Evolutionary conservation across 30 jellyfish, hydroid and myxozoan species (phyloP).

Genomic region (Mastigias papua): DNA sequence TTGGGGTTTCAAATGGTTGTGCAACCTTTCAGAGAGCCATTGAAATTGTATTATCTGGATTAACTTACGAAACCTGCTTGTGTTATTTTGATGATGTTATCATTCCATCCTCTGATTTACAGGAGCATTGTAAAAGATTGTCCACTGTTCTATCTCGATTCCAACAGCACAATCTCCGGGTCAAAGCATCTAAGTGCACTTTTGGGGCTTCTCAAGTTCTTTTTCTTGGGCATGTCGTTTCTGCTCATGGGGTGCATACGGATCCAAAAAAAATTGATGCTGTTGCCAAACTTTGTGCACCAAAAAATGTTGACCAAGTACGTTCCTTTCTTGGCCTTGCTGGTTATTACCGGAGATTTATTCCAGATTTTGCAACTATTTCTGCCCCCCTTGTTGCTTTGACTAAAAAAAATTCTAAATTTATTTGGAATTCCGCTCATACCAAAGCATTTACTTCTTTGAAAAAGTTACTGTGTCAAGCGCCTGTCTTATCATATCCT

Average conservation of each 20-base stretch:
- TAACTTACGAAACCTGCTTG: conserved; percentile 41
- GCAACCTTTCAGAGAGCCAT: conserved; percentile 60
- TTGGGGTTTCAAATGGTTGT: conserved; percentile 44
- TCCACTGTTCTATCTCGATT: conserved; percentile 14
- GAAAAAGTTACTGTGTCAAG: conserved; percentile 16
- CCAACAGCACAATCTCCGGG: conserved; percentile 43
- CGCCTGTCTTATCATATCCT: conserved; percentile 62
- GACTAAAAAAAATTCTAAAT: conserved; percentile 26
- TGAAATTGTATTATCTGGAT: conserved; percentile 45
- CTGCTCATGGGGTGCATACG: conserved; percentile 42
- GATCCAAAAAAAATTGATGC: conserved; percentile 49
- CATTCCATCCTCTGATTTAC: conserved; percentile 17
- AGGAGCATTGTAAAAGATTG: conserved; percentile 28
- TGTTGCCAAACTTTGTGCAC: conserved; percentile 17
- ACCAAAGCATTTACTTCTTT: conserved; percentile 32
- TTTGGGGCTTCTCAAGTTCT: conserved; percentile 47
- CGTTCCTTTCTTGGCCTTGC: conserved; percentile 51
- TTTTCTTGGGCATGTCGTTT: conserved; percentile 27
- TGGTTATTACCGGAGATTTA: conserved; percentile 48
- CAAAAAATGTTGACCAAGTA: conserved; percentile 29
- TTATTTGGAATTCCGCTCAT: conserved; percentile 21
- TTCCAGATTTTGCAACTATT: conserved; percentile 52
- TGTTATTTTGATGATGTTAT: conserved; percentile 27
- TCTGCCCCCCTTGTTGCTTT: conserved; percentile 59
- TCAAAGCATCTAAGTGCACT: conserved; percentile 44